Evolutionary conservation across 2,888 invertebrate species (phyloP).

Genomic region (Prosapia bicincta): DNA sequence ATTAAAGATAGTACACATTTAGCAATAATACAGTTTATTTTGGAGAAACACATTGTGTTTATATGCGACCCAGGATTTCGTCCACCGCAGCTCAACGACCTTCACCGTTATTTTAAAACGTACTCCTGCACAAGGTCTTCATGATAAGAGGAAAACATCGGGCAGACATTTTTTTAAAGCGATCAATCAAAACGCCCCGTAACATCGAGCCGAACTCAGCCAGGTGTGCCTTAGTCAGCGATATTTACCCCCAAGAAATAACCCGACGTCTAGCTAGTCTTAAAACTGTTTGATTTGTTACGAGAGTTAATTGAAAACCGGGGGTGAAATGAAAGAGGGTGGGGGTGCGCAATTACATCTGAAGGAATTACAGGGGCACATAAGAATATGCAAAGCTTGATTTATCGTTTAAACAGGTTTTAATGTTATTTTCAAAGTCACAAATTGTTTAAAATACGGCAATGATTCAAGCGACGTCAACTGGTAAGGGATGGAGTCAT

Average conservation of each 20-base stretch:
- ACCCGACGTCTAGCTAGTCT: background rate
- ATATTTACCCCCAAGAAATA: background rate
- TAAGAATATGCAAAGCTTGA: conserved; percentile 26
- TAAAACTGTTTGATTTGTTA: conserved; percentile 16
- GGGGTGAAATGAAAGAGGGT: background rate
- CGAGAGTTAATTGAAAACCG: conserved; percentile 18
- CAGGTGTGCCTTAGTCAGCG: background rate
- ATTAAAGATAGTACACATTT: too few species aligned
- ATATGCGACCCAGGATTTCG: too few species aligned
- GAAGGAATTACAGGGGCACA: conserved; percentile 5
- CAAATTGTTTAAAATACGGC: conserved; percentile 25
- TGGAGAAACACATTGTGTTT: too few species aligned
- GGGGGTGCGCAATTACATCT: background rate
- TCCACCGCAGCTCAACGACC: too few species aligned
- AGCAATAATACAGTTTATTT: too few species aligned
- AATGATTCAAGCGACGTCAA: conserved; percentile 18
- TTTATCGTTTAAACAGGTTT: conserved; percentile 15
- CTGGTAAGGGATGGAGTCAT: conserved; percentile 10
- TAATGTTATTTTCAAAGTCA: conserved; percentile 26
- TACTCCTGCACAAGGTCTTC: too few species aligned
- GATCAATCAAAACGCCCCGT: background rate
- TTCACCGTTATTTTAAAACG: too few species aligned
- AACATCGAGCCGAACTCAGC: background rate
- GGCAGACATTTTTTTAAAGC: too few species aligned
- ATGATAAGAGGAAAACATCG: too few species aligned